Evolutionary conservation across 2,797 vertebrate species (phyloP).

Genomic region (Typhlichthys eigenmanni): DNA sequence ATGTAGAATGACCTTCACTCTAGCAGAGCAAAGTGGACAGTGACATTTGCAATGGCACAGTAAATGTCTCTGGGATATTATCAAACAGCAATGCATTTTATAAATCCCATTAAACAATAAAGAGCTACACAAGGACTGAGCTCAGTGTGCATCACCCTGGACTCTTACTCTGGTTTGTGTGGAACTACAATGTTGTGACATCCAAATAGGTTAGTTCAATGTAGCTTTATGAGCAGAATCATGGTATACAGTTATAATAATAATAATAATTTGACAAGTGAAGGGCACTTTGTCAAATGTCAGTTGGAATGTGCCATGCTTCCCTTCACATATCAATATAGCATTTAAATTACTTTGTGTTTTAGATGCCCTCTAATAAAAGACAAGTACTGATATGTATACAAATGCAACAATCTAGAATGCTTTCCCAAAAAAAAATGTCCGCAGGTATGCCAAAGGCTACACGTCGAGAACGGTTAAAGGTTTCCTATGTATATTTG

Average conservation of each 20-base stretch:
- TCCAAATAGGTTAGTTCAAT: not conserved
- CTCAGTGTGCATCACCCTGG: not conserved
- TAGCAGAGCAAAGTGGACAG: not conserved
- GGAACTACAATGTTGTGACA: no score
- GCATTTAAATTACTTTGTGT: slow-evolving; percentile 34
- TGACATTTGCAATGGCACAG: not conserved
- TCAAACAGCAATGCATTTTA: slow-evolving; percentile 26
- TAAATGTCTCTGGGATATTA: not conserved
- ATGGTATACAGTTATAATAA: slow-evolving; percentile 29
- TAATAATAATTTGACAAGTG: no score
- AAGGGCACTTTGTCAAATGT: slow-evolving; percentile 36
- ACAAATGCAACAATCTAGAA: slow-evolving; percentile 19
- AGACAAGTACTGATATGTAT: slow-evolving; percentile 6
- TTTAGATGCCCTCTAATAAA: slow-evolving; percentile 28
- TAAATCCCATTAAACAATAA: slow-evolving; percentile 31
- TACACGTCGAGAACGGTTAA: slow-evolving; percentile 22
- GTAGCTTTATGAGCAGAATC: slow-evolving; percentile 48
- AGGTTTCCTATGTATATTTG: slow-evolving; percentile 17
- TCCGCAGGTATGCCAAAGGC: not conserved
- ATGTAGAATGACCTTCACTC: slow-evolving; percentile 5
- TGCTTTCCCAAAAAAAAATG: slow-evolving; percentile 10
- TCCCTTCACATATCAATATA: slow-evolving; percentile 5
- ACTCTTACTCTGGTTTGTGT: no score
- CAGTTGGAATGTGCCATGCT: slow-evolving; percentile 38
- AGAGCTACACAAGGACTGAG: no score